Evolutionary conservation across 2,113 vertebrate genomes (phyloP).

Genomic region (Oenanthe melanoleuca): DNA sequence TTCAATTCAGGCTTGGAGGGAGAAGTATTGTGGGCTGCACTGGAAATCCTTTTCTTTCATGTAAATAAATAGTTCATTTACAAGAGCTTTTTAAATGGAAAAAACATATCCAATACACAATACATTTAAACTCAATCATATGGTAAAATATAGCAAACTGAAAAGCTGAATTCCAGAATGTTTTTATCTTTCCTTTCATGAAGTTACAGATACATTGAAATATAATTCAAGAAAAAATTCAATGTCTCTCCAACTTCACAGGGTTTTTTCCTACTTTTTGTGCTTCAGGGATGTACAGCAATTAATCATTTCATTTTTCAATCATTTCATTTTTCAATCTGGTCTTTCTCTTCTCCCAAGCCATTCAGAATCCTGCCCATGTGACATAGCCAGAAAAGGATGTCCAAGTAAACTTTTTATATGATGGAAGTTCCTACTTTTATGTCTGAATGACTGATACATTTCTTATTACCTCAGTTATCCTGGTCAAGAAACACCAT

Average conservation of each 20-base stretch:
- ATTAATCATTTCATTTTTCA: conserved; percentile 11
- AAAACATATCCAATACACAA: conserved; percentile 59
- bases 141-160: conserved; percentile 56
- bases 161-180: conserved; percentile 29
- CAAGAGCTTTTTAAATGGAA: conserved; percentile 62
- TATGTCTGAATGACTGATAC: neutral
- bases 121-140: conserved; percentile 65
- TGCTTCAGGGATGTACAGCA: conserved; percentile 5
- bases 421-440: neutral
- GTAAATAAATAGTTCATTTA: conserved; percentile 79
- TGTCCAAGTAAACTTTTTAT: neutral
- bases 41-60: conserved; percentile 68
- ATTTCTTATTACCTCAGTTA: neutral
- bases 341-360: neutral
- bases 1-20: conserved; percentile 66
- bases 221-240: neutral
- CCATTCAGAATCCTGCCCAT: neutral
- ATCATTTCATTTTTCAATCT: neutral
- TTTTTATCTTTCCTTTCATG: conserved; percentile 61
- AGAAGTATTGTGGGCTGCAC: conserved; percentile 59
- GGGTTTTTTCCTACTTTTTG: neutral
- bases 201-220: neutral
- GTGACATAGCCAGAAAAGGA: neutral
- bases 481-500: neutral
- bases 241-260: conserved; percentile 17